Conservation (phyloP, 2,888 invertebrate species). For the Bursaphelenchus okinawaensis region DNA sequence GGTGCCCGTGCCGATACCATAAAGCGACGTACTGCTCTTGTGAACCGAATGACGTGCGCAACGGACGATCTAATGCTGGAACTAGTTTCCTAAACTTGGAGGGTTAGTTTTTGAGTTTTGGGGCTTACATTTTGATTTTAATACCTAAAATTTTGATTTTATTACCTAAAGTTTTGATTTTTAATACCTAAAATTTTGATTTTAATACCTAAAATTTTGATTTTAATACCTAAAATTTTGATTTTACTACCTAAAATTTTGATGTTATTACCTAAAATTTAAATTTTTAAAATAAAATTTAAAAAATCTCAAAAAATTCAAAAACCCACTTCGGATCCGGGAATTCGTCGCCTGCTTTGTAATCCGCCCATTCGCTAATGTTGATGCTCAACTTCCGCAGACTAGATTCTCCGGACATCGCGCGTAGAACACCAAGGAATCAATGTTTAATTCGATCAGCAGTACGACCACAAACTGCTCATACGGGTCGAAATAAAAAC, state of each 20-base stretch:
- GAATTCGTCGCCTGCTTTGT: conserved; percentile 10
- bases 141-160: too few relatives aligned
- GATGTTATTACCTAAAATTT: neutral
- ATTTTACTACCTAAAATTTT: too few relatives aligned
- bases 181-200: neutral
- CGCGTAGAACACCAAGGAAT: too few relatives aligned
- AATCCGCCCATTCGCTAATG: conserved; percentile 12
- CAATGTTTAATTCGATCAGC: too few relatives aligned
- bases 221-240: too few relatives aligned
- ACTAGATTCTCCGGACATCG: neutral
- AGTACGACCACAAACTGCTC: too few relatives aligned
- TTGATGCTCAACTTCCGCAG: neutral
- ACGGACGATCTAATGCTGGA: conserved; percentile 13
- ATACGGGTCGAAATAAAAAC: too few relatives aligned
- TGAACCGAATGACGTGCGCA: conserved; percentile 10
- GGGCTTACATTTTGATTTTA: too few relatives aligned
- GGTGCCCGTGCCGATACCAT: conserved; percentile 27
- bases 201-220: neutral
- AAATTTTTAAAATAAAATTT: neutral
- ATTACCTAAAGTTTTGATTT: too few relatives aligned
- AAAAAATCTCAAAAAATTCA: too few relatives aligned
- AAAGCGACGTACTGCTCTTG: conserved; percentile 36
- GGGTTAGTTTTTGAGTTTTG: too few relatives aligned
- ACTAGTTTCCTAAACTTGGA: conserved; percentile 8
- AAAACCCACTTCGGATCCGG: neutral